phyloP scores from a whole-genome alignment of 2,113 vertebrate genomes.

The Macrotis lagotis region DNA sequence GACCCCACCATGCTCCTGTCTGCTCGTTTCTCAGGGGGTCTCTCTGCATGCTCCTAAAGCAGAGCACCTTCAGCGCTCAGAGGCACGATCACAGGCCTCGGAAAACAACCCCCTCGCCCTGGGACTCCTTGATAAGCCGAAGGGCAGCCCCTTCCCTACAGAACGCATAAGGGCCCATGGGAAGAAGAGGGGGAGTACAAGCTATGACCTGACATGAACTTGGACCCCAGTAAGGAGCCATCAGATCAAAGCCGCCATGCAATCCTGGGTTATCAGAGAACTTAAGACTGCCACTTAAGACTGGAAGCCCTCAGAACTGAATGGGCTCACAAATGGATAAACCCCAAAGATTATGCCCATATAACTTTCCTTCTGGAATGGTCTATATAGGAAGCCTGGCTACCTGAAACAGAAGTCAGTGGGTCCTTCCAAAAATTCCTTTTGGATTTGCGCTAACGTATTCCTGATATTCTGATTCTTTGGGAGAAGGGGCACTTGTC shows the following conservation, averaged over 20 bases:
- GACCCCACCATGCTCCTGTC: not conserved
- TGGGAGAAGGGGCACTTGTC: not conserved
- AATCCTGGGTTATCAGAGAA: not conserved
- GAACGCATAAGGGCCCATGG: too few species aligned
- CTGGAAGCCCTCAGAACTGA: too few species aligned
- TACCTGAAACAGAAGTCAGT: not conserved
- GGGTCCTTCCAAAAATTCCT: not conserved
- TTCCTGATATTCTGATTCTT: not conserved
- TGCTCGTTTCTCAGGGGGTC: not conserved
- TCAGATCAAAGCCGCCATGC: not conserved
- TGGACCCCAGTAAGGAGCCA: not conserved
- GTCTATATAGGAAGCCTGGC: not conserved
- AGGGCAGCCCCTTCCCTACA: too few species aligned
- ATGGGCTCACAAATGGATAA: not conserved
- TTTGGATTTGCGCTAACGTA: not conserved
- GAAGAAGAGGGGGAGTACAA: not conserved
- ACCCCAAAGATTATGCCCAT: not conserved
- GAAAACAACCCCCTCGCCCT: too few species aligned
- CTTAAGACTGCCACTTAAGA: too few species aligned
- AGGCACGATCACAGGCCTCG: too few species aligned
- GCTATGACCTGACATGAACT: not conserved
- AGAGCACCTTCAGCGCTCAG: too few species aligned
- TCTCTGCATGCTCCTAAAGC: too few species aligned
- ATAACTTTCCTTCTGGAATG: not conserved
- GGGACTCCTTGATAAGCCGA: too few species aligned